Percentiles rank a stretch among this genome's conserved stretches.
Evolutionary conservation across 2,888 invertebrate genomes (phyloP).

Genomic region (Sinopyrophorus schimmeli): DNA sequence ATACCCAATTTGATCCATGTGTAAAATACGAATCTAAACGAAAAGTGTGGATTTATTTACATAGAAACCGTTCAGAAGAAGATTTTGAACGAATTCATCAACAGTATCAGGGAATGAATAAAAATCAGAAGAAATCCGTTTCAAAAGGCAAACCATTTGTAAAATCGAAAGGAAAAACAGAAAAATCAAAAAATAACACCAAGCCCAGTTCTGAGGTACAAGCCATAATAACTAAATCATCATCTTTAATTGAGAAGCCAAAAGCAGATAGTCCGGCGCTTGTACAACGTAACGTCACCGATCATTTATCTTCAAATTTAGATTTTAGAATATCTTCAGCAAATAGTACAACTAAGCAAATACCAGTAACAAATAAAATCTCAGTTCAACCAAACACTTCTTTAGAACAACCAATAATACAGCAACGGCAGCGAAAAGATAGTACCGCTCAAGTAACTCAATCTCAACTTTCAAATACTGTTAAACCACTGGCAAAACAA

Average conservation of each 20-base stretch:
- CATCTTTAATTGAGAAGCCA: too few species aligned
- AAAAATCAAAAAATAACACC: conserved; percentile 54
- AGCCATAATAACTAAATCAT: conserved; percentile 41
- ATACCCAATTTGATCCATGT: conserved; percentile 89
- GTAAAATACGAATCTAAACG: conserved; percentile 90
- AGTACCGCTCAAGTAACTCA: not conserved
- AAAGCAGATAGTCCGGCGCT: conserved; percentile 42
- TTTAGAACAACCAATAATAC: conserved; percentile 7
- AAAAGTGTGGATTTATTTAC: conserved; percentile 95
- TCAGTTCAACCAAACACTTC: not conserved
- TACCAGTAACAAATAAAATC: not conserved
- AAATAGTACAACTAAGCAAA: conserved; percentile 4
- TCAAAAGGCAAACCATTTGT: conserved; percentile 47
- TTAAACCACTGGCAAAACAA: conserved; percentile 20
- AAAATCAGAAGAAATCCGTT: conserved; percentile 57
- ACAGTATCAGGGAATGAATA: conserved; percentile 66
- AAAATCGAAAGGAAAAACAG: conserved; percentile 56
- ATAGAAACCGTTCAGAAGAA: conserved; percentile 64
- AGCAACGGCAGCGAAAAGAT: conserved; percentile 9
- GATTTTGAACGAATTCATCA: conserved; percentile 71
- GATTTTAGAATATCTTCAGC: not conserved
- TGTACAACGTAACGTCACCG: not conserved
- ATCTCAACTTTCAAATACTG: conserved; percentile 8
- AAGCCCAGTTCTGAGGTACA: conserved; percentile 39
- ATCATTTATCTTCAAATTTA: conserved; percentile 4